Conservation (phyloP, 2,888 invertebrate species). For the Scaptomyza cyrtandrae region DNA sequence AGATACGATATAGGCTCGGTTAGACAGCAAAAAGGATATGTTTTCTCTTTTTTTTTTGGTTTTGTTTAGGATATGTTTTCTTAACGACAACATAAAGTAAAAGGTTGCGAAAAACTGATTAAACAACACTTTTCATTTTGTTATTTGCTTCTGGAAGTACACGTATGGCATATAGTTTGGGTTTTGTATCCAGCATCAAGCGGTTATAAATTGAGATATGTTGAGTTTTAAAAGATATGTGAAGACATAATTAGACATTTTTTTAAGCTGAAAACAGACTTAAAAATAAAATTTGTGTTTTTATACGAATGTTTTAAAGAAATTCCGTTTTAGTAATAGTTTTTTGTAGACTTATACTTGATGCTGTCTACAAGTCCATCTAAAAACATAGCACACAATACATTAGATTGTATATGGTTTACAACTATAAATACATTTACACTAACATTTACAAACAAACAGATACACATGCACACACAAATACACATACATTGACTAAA, state of each 20-base stretch:
- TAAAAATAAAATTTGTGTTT: no score
- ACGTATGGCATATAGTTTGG: conserved; percentile 42
- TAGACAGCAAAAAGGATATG: conserved; percentile 57
- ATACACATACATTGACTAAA: conserved; percentile 66
- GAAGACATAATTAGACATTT: neutral
- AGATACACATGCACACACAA: conserved; percentile 42
- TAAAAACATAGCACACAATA: conserved; percentile 10
- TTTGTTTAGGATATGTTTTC: conserved; percentile 41
- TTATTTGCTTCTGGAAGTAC: conserved; percentile 55
- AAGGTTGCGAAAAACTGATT: conserved; percentile 25
- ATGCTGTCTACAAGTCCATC: conserved; percentile 26
- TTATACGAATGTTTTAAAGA: no score
- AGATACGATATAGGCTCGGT: conserved; percentile 53
- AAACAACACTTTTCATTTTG: conserved; percentile 49
- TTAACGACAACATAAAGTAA: conserved; percentile 6
- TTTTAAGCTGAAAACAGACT: no score
- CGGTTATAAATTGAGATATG: conserved; percentile 7
- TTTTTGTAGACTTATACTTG: conserved; percentile 10
- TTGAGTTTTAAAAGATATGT: conserved; percentile 21
- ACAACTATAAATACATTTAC: conserved; percentile 61
- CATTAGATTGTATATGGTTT: conserved; percentile 24
- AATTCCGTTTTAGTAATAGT: neutral
- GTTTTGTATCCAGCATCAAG: conserved; percentile 40
- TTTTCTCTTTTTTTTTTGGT: conserved; percentile 1
- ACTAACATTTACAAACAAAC: conserved; percentile 74